Evolutionary conservation across 2,888 invertebrate genomes (phyloP).

Genomic region (Malacosoma neustria): DNA sequence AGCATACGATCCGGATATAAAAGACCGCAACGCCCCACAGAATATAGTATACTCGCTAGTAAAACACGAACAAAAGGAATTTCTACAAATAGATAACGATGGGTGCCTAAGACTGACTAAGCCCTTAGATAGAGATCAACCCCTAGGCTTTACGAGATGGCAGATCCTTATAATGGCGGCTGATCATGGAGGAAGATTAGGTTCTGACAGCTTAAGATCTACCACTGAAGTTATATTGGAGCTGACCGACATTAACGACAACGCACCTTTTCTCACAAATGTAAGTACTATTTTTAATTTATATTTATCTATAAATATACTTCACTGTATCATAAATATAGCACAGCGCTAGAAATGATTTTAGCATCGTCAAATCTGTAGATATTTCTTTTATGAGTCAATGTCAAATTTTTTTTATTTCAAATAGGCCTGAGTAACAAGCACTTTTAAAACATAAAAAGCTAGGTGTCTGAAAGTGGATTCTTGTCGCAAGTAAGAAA

Average conservation of each 20-base stretch:
- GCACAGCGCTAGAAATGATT: too few relatives aligned
- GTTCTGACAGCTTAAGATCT: conserved; percentile 75
- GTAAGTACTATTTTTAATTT: conserved; percentile 46
- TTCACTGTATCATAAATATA: too few relatives aligned
- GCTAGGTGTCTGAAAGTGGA: too few relatives aligned
- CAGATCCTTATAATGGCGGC: conserved; percentile 84
- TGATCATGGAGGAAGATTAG: conserved; percentile 80
- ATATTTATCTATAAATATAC: too few relatives aligned
- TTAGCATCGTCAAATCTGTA: too few relatives aligned
- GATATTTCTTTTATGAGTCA: too few relatives aligned
- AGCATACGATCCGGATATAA: conserved; percentile 91
- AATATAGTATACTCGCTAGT: conserved; percentile 85
- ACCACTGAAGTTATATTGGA: conserved; percentile 81
- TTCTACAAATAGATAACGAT: conserved; percentile 81
- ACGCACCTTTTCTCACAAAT: conserved; percentile 90
- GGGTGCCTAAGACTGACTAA: conserved; percentile 85
- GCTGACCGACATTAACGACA: conserved; percentile 93
- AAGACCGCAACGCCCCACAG: conserved; percentile 82
- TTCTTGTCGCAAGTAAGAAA: too few relatives aligned
- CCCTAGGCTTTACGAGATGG: conserved; percentile 87
- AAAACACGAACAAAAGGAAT: conserved; percentile 80
- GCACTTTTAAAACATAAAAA: too few relatives aligned
- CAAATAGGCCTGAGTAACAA: too few relatives aligned
- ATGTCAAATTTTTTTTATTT: too few relatives aligned
- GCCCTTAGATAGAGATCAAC: conserved; percentile 91